Base-by-base conservation (phyloP, 2,888 invertebrate species). In the Conistra vaccinii region DNA sequence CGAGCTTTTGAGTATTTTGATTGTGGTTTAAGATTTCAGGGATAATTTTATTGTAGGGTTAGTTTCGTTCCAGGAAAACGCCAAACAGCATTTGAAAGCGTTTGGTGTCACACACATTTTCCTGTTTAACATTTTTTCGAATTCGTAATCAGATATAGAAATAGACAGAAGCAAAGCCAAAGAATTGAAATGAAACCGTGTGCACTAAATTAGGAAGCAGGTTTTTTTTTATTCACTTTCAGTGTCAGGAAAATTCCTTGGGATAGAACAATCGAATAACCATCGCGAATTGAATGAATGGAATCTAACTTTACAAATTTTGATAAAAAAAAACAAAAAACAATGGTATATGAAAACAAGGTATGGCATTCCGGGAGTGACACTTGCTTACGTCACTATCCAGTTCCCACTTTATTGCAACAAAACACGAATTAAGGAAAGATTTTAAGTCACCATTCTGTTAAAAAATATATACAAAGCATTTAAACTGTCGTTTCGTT, bases 1-100 rank as follows among this genome's bases (percentile, higher is more conserved):
- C 20, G 26, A 77, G 53, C 53, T 42, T 77, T 77, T 26, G 26
- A 53, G 29, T 67, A 63, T 72, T 80, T 63, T 63, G 57, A 51
- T 71, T 57, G 29, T 26, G 26, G 32, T 48, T 45, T 68, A 23
- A 51, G 23, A 58, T 69, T 58, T 23, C n/a, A 29, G 23, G 12
- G 26, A 45, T 51, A 55, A 57, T 74, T 35, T 73, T 45, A n/a
- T 29, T 23, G 17, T 26, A 23, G 7, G 10, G 12, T 67, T 26
- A 17, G 2, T 48, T 26, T 32, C 2, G 39, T 76, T 60, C 2
- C 14, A 23, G 9, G n/a, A 29, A 39, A 17, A 45, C 2, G 17
- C 12, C n/a, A 5, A 39, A 20, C 29, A 42, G 17, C 23, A 53
- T 55, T 53, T 35, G 9, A 29, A 35, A 29, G 10, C 2, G 3